These are phyloP conservation scores for Gadopsis bispinosus DNA, from an alignment of 2,797 vertebrate species.

Conservation along the genomic window DNA sequence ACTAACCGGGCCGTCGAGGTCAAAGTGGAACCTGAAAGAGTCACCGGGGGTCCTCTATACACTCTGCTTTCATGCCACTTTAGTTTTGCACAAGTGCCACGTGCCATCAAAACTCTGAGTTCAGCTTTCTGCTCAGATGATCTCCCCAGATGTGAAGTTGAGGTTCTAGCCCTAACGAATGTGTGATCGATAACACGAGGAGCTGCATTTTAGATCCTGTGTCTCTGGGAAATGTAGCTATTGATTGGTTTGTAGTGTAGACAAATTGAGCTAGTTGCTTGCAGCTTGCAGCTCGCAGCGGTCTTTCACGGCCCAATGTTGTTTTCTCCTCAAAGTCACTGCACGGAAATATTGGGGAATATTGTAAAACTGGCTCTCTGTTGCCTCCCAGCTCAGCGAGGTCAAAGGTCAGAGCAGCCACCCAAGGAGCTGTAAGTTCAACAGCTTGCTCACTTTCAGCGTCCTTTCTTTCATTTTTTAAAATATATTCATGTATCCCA, in stretches of 20 bases:
- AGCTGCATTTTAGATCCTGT: conserved; percentile 8
- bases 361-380: neutral
- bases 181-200: conserved; percentile 10
- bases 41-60: too few species aligned
- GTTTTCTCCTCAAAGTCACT: neutral
- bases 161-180: conserved; percentile 6
- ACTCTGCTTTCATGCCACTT: neutral
- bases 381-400: neutral
- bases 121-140: neutral
- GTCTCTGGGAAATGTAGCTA: neutral
- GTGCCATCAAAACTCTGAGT: neutral
- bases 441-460: neutral
- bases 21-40: too few species aligned
- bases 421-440: neutral
- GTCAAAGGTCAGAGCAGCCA: conserved; percentile 9
- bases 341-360: neutral
- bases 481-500: neutral
- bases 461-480: neutral
- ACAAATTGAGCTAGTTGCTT: conserved; percentile 21
- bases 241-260: conserved; percentile 28
- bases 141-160: conserved; percentile 12
- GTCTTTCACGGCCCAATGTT: neutral
- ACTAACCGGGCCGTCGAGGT: too few species aligned
- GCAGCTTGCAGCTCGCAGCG: neutral
- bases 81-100: neutral